Evolutionary conservation across 1,140 invertebrate species (phyloP).

Genomic region (Carcinoscorpius rotundicauda): DNA sequence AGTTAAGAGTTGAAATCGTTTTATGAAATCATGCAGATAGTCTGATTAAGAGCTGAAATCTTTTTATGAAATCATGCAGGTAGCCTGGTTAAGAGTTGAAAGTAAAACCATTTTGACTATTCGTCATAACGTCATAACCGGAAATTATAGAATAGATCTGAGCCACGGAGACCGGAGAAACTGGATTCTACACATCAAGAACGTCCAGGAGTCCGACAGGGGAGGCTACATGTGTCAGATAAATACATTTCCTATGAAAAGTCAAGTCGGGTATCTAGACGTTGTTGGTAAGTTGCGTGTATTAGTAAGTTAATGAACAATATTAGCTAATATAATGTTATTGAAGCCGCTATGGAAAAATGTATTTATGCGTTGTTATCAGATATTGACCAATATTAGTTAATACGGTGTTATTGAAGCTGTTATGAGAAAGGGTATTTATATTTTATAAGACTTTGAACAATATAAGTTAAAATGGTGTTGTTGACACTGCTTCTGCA

Average conservation of each 20-base stretch:
- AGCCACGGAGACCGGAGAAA: constrained; percentile 61
- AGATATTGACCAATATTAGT: too few relatives aligned
- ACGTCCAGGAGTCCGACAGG: constrained; percentile 79
- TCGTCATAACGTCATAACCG: constrained; percentile 77
- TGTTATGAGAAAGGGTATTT: too few relatives aligned
- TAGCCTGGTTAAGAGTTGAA: constrained; percentile 91
- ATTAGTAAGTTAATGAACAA: constrained; percentile 38
- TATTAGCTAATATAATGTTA: too few relatives aligned
- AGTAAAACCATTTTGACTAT: constrained; percentile 85
- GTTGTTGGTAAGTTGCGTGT: constrained; percentile 84
- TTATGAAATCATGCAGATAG: too few relatives aligned
- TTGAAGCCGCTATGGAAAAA: too few relatives aligned
- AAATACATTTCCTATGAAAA: constrained; percentile 56
- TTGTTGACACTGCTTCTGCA: too few relatives aligned
- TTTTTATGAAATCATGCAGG: constrained; percentile 37
- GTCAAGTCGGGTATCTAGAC: constrained; percentile 83
- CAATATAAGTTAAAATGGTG: too few relatives aligned
- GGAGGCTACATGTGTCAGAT: constrained; percentile 93
- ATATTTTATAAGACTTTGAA: too few relatives aligned
- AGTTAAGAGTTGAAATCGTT: too few relatives aligned
- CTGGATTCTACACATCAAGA: constrained; percentile 67
- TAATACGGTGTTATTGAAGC: too few relatives aligned
- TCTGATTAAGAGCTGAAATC: too few relatives aligned
- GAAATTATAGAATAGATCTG: constrained; percentile 78
- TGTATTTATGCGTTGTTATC: too few relatives aligned